Conservation (phyloP, 2,113 vertebrate genomes). For the Beaufortia kweichowensis region DNA sequence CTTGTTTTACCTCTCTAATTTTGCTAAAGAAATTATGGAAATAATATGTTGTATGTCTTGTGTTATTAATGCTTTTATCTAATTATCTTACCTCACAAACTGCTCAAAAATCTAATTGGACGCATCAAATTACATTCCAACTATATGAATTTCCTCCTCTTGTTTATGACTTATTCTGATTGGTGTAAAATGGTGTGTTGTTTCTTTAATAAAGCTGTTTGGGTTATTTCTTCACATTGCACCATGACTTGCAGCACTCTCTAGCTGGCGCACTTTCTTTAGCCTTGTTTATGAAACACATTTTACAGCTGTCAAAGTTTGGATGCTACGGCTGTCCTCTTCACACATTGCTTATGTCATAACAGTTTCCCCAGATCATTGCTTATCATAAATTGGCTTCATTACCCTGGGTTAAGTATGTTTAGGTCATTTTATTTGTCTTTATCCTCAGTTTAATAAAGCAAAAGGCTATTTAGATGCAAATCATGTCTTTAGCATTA, state of each 20-base stretch:
- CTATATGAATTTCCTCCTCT: too few species aligned
- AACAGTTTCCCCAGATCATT: neutral
- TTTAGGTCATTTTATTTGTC: neutral
- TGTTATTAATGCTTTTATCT: too few species aligned
- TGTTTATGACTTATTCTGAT: too few species aligned
- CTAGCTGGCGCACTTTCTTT: slow-evolving; percentile 12
- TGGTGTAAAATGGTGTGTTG: too few species aligned
- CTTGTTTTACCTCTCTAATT: neutral
- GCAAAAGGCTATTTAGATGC: neutral
- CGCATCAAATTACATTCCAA: too few species aligned
- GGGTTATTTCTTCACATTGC: slow-evolving; percentile 6
- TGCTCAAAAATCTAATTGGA: too few species aligned
- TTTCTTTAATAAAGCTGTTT: slow-evolving; percentile 3
- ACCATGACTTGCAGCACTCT: neutral
- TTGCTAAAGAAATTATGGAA: neutral
- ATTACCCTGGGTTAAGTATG: neutral
- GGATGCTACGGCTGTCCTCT: neutral
- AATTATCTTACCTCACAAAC: too few species aligned
- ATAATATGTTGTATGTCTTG: too few species aligned
- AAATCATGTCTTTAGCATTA: slow-evolving; percentile 1
- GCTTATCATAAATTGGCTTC: neutral
- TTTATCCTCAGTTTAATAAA: neutral
- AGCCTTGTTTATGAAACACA: slow-evolving; percentile 17
- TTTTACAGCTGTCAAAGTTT: neutral
- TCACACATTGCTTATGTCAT: neutral